Conservation (phyloP, 1,140 invertebrate species). For the Tetramorium simillimum region DNA sequence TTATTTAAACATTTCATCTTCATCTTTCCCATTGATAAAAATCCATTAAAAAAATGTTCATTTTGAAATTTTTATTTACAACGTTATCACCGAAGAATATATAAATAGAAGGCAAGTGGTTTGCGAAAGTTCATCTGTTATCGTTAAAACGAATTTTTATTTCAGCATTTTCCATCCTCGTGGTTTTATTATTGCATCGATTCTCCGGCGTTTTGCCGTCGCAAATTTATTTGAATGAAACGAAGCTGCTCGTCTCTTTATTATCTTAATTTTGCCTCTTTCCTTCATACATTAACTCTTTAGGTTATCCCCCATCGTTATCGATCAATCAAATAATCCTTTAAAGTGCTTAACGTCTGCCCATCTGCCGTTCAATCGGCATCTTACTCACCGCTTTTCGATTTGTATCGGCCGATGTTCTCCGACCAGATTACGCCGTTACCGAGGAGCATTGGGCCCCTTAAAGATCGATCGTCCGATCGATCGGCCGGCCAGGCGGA, state of each 20-base stretch:
- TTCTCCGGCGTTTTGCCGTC: background rate
- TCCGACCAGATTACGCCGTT: constrained; percentile 13
- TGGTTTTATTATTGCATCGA: background rate
- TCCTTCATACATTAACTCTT: constrained; percentile 17
- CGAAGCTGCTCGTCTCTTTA: background rate
- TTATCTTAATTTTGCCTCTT: constrained; percentile 12
- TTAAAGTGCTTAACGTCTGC: constrained; percentile 44
- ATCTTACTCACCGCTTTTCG: constrained; percentile 37
- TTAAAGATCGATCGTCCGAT: constrained; percentile 56
- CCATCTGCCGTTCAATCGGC: constrained; percentile 40
- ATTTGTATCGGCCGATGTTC: constrained; percentile 62
- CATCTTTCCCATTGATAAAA: no score
- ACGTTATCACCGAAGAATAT: no score
- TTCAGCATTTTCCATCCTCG: background rate
- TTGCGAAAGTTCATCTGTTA: no score
- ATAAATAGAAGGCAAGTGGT: no score
- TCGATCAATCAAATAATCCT: constrained; percentile 52
- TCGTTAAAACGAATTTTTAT: background rate
- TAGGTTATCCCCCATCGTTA: constrained; percentile 36
- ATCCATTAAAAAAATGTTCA: no score
- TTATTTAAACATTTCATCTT: no score
- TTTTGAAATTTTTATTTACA: no score
- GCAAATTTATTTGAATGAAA: constrained; percentile 13
- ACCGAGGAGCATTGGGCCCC: background rate
- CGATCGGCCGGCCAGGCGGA: constrained; percentile 14